Evolutionary conservation across 2,113 vertebrate species (phyloP).

Genomic region (Pseudolaguvia tuberculata): DNA sequence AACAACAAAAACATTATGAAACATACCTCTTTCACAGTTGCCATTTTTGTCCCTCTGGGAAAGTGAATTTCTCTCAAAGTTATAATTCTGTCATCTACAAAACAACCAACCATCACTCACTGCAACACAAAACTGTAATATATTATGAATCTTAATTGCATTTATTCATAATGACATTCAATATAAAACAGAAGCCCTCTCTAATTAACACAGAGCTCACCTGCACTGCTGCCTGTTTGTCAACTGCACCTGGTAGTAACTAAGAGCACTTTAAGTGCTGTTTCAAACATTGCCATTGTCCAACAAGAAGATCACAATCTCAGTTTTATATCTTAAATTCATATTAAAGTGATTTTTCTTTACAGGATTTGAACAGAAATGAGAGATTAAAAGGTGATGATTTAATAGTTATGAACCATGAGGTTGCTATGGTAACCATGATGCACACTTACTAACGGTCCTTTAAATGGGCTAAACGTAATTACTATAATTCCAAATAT

Average conservation of each 20-base stretch:
- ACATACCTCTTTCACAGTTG: constrained; percentile 54
- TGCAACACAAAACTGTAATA: not conserved
- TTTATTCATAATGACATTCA: not conserved
- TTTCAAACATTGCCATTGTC: not conserved
- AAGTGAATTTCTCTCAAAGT: constrained; percentile 62
- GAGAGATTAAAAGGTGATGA: too few species aligned
- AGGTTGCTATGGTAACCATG: too few species aligned
- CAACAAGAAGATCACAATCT: not conserved
- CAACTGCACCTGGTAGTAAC: constrained; percentile 53
- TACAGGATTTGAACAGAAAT: too few species aligned
- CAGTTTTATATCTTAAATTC: not conserved
- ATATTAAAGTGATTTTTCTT: not conserved
- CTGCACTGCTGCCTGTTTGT: constrained; percentile 15
- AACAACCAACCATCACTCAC: constrained; percentile 13
- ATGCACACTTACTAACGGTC: not conserved
- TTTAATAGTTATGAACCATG: too few species aligned
- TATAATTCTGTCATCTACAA: constrained; percentile 61
- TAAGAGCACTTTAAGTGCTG: not conserved
- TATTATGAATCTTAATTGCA: not conserved
- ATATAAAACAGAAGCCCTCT: not conserved
- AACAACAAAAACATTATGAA: not conserved
- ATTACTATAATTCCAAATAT: not conserved
- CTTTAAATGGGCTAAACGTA: too few species aligned
- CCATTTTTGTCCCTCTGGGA: constrained; percentile 51
- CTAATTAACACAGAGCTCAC: not conserved